Base-by-base conservation (phyloP, 2,113 vertebrate genomes). In the Xenopus laevis region DNA sequence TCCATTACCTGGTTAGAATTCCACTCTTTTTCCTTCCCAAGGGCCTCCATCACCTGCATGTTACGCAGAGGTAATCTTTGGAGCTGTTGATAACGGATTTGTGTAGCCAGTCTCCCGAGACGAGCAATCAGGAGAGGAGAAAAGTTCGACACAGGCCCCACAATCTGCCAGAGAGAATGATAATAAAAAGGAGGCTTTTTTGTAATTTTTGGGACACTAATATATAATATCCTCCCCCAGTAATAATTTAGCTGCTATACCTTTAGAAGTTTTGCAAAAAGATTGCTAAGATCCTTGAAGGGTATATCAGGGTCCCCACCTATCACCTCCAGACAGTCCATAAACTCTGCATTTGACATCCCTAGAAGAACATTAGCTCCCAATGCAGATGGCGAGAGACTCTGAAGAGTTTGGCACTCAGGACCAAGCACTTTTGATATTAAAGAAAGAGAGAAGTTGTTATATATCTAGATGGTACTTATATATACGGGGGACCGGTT, bases 251-350 rank as follows among this genome's bases (percentile, higher is more conserved):
- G 12, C 62, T 33, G 15, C 27, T 40, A 62, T 79, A 92, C 92
- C 85, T 91, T 47, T 79, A 87, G 90, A 57, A 89, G 84, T 80
- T 61, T 92, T 13, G 18, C 60, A 11, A 93, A 80, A 58, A 92
- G 79, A 66, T 81, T 52, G 1, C 10, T 78, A 17, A 86, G 84
- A 58, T 91, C 84, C 65, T 83, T 88, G 40, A 80, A 17, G n/a
- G 60, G 72, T 6, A 93, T 78, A 74, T 84, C 85, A 0, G 77
- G 78, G 52, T 93, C 90, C 7, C 67, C 79, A 50, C 91, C 90
- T 16, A 93, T 87, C 67, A 89, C 80, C 82, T 92, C 91, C 76
- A 93, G 82, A 78, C 91, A 92, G 79, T 84, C 86, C 78, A 80
- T 72, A 84, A 93, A 93, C 30, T 78, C 83, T 0, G 77, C 69